Evolutionary conservation across 30 jellyfish, hydroid and myxozoan genomes (phyloP), one percentile per base, ranked within the genome.

Genomic region (Hydractinia echinata): DNA sequence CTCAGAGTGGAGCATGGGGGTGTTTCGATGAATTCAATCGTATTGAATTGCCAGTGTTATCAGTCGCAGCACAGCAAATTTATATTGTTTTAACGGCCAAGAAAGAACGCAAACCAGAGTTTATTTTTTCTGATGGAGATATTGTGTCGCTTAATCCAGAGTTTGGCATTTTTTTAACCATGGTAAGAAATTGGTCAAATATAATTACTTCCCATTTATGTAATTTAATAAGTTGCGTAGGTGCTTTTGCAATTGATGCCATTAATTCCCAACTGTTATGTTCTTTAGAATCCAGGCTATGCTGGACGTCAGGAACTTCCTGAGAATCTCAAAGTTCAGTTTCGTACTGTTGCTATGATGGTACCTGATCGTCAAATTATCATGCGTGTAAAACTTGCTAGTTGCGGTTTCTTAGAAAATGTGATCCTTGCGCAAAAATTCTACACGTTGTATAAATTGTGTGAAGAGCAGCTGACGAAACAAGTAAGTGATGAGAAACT

Each of bases 31-130:
- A 92, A 77, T 92, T 92, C 66, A 92, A 92, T 71, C 96, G 98
- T 68, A 92, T 92, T 53, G 98, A 92, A 55, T 77, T 92, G 66
- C 98, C 98, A 0, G 98, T 92, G 10, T 72, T 92, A 55, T 92
- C 98, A 39, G 98, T 92, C 7, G 98, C 98, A 72, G 98, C 98
- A n/a, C 98, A 92, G 82, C 98, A 92, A 60, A 92, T 92, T 66
- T 92, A 92, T 84, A 87, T 92, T 82, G 96, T 92, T 64, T 60
- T 92, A 60, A 92, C 87, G 30, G 98, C 96, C 14, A 92, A 92
- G 92, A 92, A 92, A 81, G 98, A 92, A 66, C 81, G 98, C 53
- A 92, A 92, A 87, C 84, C 83, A 73, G 92, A 92, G 62, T 92
- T 92, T 82, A 81, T 92, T 6, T 92, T 92, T 54, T 56, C 96